Base-by-base conservation (phyloP, 1,140 invertebrate species). In the Drosophila tsacasi region DNA sequence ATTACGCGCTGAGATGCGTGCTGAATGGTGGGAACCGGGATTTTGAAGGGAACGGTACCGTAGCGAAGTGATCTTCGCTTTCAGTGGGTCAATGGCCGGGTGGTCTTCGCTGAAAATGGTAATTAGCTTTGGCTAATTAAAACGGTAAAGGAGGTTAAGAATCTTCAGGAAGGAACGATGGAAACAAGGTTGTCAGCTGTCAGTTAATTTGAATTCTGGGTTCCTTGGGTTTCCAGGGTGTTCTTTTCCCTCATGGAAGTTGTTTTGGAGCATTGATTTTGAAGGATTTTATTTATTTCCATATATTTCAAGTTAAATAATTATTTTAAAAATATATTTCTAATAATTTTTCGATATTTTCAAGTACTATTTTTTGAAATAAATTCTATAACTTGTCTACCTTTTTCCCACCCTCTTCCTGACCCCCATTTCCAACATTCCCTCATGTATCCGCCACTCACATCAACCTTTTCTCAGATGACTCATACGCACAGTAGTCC, bases 401-500 rank as follows among this genome's bases (percentile, higher is more conserved):
- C 10, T 3, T 3, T 12, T 15, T 42, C 8, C 12, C 19, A 19
- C 0, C 8, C 32, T n/a, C 17, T 46, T 27, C 23, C 17, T 37
- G 9, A 5, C 9, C n/a, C 2, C 6, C 10, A 9, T 21, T 12
- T 23, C 0, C 19, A 21, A 5, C 19, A 50, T 21, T 21, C 10
- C 3, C 10, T 12, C 17, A 4, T 2, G 5, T 30, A 30, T 39
- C 17, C 10, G 9, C 3, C 32, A 9, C 4, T 21, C 27, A 6
- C 2, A 10, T 32, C 19, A 6, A 6, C 19, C 23, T 5, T 17
- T 42, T 21, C 25, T 6, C 9, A 54, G 44, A 64, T 87, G 81
- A 89, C 64, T 89, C 80, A 83, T 73, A 60, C 75, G 66, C 78
- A 90, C 84, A 81, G 84, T 90, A 89, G 84, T 89, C 69, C 46